Evolutionary conservation across 2,797 vertebrate species (phyloP).

Genomic region (Premnoplex brunnescens): DNA sequence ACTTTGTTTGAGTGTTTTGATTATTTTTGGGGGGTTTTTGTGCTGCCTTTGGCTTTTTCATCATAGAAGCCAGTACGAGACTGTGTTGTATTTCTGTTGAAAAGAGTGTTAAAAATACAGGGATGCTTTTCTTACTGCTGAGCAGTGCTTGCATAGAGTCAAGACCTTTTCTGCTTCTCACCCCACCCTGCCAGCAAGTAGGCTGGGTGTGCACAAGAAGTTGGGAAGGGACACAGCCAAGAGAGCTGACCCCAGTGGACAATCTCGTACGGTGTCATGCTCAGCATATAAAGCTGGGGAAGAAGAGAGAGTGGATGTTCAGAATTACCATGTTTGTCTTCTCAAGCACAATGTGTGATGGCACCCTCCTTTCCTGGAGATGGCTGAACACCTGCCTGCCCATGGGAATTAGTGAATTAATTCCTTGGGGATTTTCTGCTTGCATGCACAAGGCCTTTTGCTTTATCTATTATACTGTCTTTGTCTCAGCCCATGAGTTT

Average conservation of each 20-base stretch:
- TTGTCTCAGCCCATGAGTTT: background rate
- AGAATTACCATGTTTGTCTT: background rate
- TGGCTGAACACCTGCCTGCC: background rate
- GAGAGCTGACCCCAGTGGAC: background rate
- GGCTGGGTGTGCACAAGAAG: background rate
- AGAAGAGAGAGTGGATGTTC: background rate
- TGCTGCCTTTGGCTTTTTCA: background rate
- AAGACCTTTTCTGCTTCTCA: background rate
- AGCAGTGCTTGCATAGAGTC: background rate
- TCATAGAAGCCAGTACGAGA: background rate
- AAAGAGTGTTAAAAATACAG: background rate
- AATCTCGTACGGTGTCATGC: no score
- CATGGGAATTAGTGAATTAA: background rate
- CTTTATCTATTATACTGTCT: background rate
- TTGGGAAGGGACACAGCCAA: background rate
- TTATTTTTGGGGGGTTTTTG: background rate
- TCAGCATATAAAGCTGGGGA: background rate
- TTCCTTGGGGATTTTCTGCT: background rate
- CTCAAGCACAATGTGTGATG: rapidly evolving
- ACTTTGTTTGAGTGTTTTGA: background rate
- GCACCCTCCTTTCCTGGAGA: background rate
- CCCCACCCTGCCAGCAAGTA: background rate
- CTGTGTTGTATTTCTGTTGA: background rate
- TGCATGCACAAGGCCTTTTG: rapidly evolving
- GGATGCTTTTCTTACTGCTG: background rate